Evolutionary conservation across 2,888 invertebrate species (phyloP).

Genomic region (Carterocephalus palaemon): DNA sequence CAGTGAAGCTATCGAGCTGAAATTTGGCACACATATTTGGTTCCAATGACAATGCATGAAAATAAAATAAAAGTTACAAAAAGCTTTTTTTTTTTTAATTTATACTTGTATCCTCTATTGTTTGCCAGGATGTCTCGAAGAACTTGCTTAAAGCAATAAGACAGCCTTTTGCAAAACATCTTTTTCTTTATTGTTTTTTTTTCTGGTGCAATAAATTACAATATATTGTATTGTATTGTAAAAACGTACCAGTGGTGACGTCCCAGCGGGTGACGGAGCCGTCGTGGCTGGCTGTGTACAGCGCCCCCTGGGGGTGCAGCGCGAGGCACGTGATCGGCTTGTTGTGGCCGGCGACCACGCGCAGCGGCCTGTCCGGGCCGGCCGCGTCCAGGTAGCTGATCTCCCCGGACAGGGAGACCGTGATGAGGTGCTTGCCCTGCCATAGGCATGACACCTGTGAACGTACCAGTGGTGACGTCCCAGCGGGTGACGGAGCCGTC

Average conservation of each 20-base stretch:
- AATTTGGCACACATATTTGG: too few relatives aligned
- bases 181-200: too few relatives aligned
- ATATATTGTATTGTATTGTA: too few relatives aligned
- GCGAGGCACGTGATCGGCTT: constrained; percentile 96
- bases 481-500: constrained; percentile 94
- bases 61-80: too few relatives aligned
- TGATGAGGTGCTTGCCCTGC: constrained; percentile 92
- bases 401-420: constrained; percentile 96
- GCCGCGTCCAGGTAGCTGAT: constrained; percentile 95
- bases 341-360: constrained; percentile 96
- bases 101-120: too few relatives aligned
- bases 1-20: too few relatives aligned
- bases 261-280: constrained; percentile 93
- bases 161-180: too few relatives aligned
- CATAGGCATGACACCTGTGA: constrained; percentile 96
- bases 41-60: too few relatives aligned
- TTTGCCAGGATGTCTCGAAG: too few relatives aligned
- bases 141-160: too few relatives aligned
- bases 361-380: constrained; percentile 88
- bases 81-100: too few relatives aligned
- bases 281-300: constrained; percentile 96
- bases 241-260: constrained; percentile 78
- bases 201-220: too few relatives aligned
- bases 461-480: constrained; percentile 83
- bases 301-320: constrained; percentile 84